phyloP scores from a whole-genome alignment of 2,797 vertebrate genomes.

The Oreochromis mossambicus region DNA sequence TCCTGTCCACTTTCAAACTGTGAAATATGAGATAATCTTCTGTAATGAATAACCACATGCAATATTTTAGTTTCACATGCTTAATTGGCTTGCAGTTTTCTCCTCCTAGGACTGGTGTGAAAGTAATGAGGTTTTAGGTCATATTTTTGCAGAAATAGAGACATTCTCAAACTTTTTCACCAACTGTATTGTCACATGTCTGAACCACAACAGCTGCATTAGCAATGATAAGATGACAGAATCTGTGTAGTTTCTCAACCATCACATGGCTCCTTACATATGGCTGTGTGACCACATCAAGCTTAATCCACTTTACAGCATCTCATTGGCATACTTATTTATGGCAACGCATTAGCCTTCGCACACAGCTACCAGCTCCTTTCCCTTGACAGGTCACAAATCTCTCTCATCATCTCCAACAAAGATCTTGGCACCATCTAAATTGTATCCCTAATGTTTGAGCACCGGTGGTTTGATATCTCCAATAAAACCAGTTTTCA shows the following conservation, averaged over 20 bases:
- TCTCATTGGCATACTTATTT: constrained; percentile 63
- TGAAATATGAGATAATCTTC: neutral
- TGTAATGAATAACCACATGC: neutral
- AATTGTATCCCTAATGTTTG: constrained; percentile 34
- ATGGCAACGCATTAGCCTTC: constrained; percentile 61
- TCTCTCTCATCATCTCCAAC: constrained; percentile 56
- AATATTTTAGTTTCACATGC: neutral
- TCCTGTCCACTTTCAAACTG: neutral
- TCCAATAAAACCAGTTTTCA: constrained; percentile 37
- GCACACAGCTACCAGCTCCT: constrained; percentile 39
- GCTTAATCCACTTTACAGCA: constrained; percentile 60
- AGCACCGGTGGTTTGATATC: constrained; percentile 37
- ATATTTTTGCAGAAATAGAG: neutral
- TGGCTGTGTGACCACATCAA: constrained; percentile 40
- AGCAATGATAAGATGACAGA: neutral
- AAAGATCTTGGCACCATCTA: constrained; percentile 27
- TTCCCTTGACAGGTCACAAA: constrained; percentile 52
- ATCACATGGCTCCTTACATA: constrained; percentile 37
- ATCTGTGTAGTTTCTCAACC: constrained; percentile 24
- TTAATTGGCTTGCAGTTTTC: neutral
- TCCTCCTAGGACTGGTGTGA: neutral
- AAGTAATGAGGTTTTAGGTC: neutral
- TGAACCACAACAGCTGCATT: neutral
- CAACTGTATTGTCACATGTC: neutral
- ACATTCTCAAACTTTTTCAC: neutral